These are phyloP conservation scores for Anastatus disparis DNA, from an alignment of 1,140 invertebrate genomes.

Conservation along the genomic window DNA sequence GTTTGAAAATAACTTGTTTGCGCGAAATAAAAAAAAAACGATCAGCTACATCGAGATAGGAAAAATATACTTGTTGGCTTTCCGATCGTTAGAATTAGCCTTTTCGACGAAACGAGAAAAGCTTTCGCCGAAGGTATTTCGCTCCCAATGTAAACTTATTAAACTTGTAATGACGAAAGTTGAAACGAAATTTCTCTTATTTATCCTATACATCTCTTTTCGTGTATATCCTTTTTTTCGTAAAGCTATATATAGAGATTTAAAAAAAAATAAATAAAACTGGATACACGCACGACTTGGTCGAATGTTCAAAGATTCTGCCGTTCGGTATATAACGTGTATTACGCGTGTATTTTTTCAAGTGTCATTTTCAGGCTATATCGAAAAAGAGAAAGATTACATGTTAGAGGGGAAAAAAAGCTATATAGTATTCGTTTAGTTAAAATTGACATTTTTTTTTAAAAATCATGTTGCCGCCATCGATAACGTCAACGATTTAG, in stretches of 20 bases:
- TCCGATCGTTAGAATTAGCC: not conserved
- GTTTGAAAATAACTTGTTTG: too few species aligned
- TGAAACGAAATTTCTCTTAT: slow-evolving; percentile 40
- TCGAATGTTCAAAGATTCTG: slow-evolving; percentile 1
- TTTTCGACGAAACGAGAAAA: not conserved
- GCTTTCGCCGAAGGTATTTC: slow-evolving; percentile 29
- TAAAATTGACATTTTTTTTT: too few species aligned
- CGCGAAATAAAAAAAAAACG: too few species aligned
- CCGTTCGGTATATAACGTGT: too few species aligned
- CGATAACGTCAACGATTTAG: too few species aligned
- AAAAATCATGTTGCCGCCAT: too few species aligned
- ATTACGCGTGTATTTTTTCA: slow-evolving; percentile 14
- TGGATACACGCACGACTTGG: not conserved
- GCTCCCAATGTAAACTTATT: slow-evolving; percentile 55
- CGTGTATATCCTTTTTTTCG: not conserved
- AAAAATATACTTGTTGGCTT: too few species aligned
- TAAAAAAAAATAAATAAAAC: too few species aligned
- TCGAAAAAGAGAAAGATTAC: too few species aligned
- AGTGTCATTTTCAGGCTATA: slow-evolving; percentile 7
- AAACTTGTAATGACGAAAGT: slow-evolving; percentile 66
- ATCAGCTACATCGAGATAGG: too few species aligned
- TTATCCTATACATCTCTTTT: slow-evolving; percentile 7
- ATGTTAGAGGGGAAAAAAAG: too few species aligned
- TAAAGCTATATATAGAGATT: not conserved
- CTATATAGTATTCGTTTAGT: too few species aligned